phyloP scores from a whole-genome alignment of 2,888 invertebrate genomes.

The Drosophila putrida region DNA sequence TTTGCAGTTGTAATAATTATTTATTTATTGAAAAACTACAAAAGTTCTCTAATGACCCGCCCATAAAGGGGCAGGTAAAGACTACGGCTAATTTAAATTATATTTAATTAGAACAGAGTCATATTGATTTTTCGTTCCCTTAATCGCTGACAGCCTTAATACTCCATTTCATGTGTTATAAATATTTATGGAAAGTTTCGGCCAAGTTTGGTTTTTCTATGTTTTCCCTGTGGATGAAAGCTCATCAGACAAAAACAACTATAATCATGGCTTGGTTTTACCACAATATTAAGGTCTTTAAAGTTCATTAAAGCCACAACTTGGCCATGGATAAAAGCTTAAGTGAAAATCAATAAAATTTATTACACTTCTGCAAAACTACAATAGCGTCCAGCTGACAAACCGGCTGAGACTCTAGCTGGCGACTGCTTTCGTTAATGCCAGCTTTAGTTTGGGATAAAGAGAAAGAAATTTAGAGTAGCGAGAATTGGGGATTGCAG shows the following conservation, averaged over 20 bases:
- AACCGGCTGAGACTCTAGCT: slow-evolving; percentile 7
- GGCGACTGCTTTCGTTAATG: slow-evolving; percentile 28
- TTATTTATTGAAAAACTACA: slow-evolving; percentile 12
- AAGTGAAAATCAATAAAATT: slow-evolving; percentile 69
- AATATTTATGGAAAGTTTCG: neutral
- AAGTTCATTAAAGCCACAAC: slow-evolving; percentile 49
- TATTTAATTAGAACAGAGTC: slow-evolving; percentile 54
- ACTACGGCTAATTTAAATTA: slow-evolving; percentile 52
- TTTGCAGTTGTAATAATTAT: slow-evolving; percentile 18
- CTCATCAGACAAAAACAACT: slow-evolving; percentile 11
- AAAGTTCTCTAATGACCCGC: slow-evolving; percentile 11
- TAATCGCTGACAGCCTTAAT: slow-evolving; percentile 13
- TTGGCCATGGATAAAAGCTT: slow-evolving; percentile 23
- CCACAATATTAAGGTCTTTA: slow-evolving; percentile 50
- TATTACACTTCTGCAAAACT: slow-evolving; percentile 56
- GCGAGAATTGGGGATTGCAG: neutral
- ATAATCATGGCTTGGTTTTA: neutral
- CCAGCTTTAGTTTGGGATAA: slow-evolving; percentile 12
- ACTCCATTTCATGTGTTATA: neutral
- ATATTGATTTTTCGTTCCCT: slow-evolving; percentile 3
- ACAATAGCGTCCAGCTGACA: slow-evolving; percentile 27
- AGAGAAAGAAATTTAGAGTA: neutral
- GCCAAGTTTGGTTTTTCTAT: neutral
- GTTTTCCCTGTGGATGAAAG: neutral
- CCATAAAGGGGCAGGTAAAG: slow-evolving; percentile 20